A percentile compares a stretch with the other conserved stretches of the same genome.
Conservation (phyloP, 2,113 vertebrate species). For the Thamnophis sirtalis region DNA sequence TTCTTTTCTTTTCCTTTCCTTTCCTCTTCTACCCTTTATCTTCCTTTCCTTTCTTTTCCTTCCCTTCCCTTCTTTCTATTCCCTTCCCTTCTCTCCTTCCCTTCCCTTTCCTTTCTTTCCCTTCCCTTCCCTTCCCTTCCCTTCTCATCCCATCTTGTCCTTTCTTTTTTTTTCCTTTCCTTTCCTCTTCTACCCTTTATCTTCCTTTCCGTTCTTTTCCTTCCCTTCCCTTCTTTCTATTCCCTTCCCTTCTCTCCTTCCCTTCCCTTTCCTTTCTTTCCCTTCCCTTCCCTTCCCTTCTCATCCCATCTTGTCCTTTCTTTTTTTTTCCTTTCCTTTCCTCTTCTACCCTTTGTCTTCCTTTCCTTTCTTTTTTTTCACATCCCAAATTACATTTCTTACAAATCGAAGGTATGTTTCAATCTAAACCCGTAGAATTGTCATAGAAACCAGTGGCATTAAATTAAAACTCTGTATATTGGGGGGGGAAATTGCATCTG, state of each 20-base stretch:
- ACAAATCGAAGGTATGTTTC: not conserved
- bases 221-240: no score
- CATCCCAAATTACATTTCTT: not conserved
- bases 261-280: no score
- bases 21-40: no score
- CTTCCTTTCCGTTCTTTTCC: accelerated
- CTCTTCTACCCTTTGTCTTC: accelerated
- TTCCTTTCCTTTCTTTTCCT: no score
- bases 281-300: no score
- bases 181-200: accelerated
- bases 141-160: not conserved
- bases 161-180: slow-evolving; percentile 6
- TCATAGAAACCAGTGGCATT: not conserved
- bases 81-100: no score
- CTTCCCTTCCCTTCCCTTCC: not conserved
- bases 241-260: no score
- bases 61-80: no score
- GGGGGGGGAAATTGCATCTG: not conserved
- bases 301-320: no score
- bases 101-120: not conserved
- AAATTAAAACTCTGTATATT: not conserved
- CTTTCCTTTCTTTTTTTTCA: not conserved
- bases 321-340: no score
- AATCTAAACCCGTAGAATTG: not conserved
- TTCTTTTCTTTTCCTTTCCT: no score